Evolutionary conservation across 2,888 invertebrate genomes (phyloP).

Genomic region (Acrobasis repandana): DNA sequence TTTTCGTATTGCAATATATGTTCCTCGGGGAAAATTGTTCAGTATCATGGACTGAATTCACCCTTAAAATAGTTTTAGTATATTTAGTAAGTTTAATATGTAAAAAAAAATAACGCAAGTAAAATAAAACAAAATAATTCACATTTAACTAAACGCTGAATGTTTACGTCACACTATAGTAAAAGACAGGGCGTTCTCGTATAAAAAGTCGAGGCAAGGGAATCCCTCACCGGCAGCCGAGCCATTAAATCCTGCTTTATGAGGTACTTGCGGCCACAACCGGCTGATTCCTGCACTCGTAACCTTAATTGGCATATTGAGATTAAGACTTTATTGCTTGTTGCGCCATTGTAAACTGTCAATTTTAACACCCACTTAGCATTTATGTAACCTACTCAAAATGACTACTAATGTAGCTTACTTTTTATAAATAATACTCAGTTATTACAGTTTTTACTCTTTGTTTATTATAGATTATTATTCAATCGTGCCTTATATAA

Average conservation of each 20-base stretch:
- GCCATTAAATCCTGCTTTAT: constrained; percentile 75
- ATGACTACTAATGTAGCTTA: too few relatives aligned
- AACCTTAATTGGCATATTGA: constrained; percentile 77
- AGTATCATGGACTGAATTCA: too few relatives aligned
- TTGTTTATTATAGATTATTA: too few relatives aligned
- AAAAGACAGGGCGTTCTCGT: constrained; percentile 14
- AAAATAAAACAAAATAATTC: not conserved
- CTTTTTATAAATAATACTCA: too few relatives aligned
- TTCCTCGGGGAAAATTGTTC: too few relatives aligned
- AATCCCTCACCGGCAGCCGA: constrained; percentile 60
- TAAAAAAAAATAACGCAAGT: too few relatives aligned
- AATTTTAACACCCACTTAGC: constrained; percentile 47
- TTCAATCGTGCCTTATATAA: too few relatives aligned
- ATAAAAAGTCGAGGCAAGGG: constrained; percentile 42
- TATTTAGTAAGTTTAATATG: too few relatives aligned
- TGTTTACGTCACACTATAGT: not conserved
- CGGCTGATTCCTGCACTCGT: constrained; percentile 54
- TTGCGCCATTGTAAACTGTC: constrained; percentile 55
- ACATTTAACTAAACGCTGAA: not conserved
- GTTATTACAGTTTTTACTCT: too few relatives aligned
- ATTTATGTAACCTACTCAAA: too few relatives aligned
- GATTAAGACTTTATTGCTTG: constrained; percentile 67
- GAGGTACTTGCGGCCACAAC: constrained; percentile 60
- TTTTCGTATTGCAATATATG: too few relatives aligned
- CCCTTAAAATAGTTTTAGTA: too few relatives aligned